Base-by-base conservation (phyloP, 1,140 invertebrate genomes). In the Lordiphosa stackelbergi region DNA sequence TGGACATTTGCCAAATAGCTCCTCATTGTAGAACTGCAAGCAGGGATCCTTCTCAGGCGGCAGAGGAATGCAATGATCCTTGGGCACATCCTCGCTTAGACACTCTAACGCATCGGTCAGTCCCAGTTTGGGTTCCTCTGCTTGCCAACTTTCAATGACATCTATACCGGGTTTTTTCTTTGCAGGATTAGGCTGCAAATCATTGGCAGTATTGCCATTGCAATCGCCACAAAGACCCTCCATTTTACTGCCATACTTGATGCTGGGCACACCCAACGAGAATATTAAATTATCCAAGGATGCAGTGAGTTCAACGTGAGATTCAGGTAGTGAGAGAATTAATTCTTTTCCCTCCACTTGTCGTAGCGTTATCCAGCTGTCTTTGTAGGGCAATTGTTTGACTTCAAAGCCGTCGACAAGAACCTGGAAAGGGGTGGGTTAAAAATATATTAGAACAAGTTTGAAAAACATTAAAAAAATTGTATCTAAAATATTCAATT, bases 181-280 rank as follows among this genome's bases (percentile, higher is more conserved):
- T 1, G 81, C 71, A 7, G 88, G 88, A 54, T 90, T 90, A n/a
- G 87, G 63, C 34, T 73, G 89, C 16, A 93, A 73, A 73, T 94
- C 93, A 72, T 93, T 91, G 0, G 90, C 87, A 8, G 89, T 84
- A 73, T 94, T 90, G 8, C 90, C 89, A 64, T 95, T 93, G 78
- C 95, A 96, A 63, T 92, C 90, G 47, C 94, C 94, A 84, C 95
- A 96, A 0, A 96, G 86, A 36, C 95, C 95, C 87, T 95, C 93
- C 28, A 93, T 91, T 48, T 91, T 91, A 54, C 91, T 91, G 9
- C 90, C 90, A 85, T 95, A 95, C 13, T 92, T 88, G 42, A 92
- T 91, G 0, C 94, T 95, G 0, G 95, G 94, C 3, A 91, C 89
- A n/a, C 71, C 69, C 45, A 86, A 16, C 0, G 88, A 88, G 61